Conservation (phyloP, 2,113 vertebrate species). For the Ciconia boyciana region DNA sequence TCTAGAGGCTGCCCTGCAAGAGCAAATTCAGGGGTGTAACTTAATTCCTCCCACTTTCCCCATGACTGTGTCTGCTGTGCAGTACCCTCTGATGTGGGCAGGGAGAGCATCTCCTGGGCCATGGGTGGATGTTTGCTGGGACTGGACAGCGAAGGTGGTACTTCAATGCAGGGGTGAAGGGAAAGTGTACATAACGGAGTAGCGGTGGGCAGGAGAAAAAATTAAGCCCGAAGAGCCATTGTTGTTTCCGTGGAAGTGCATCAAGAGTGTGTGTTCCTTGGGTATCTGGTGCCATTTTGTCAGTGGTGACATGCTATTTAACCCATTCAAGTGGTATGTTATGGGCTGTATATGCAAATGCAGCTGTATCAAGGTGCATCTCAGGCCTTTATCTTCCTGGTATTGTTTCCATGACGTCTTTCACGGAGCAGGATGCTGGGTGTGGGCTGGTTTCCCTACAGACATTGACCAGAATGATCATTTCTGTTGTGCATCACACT, state of each 20-base stretch:
- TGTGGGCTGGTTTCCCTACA: not conserved
- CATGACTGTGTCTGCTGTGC: not conserved
- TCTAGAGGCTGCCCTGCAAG: not conserved
- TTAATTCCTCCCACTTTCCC: not conserved
- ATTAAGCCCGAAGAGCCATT: not conserved
- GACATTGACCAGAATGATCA: not conserved
- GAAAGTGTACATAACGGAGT: not conserved
- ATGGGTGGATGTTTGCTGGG: rapidly evolving
- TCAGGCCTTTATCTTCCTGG: not conserved
- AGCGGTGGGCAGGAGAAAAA: not conserved
- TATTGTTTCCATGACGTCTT: not conserved
- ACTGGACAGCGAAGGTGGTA: not conserved
- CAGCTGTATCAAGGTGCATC: not conserved
- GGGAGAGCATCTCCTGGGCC: not conserved
- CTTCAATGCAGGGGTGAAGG: not conserved
- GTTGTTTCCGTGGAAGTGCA: not conserved
- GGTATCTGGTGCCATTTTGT: not conserved
- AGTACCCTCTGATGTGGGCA: not conserved
- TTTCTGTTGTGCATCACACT: not conserved
- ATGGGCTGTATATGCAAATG: not conserved
- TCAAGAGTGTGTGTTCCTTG: not conserved
- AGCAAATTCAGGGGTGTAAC: not conserved
- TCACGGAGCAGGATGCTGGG: not conserved
- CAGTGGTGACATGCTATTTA: not conserved
- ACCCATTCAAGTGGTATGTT: not conserved